Evolutionary conservation across 1,140 invertebrate genomes (phyloP), one percentile per base, ranked within the genome.

Genomic region (Pristionchus pacificus): DNA sequence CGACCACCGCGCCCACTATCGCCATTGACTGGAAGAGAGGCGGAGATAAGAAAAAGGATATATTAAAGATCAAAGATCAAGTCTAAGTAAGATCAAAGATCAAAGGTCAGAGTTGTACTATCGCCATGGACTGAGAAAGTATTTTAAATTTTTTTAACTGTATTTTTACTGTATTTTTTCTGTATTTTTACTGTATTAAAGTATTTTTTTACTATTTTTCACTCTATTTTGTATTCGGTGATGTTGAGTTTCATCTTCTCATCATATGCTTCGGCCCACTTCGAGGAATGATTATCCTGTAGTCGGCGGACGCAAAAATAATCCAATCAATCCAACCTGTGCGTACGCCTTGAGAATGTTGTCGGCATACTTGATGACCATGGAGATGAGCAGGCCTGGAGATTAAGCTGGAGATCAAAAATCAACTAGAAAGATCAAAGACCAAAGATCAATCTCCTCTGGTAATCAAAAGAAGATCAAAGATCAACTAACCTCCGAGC

Each of bases 351-450:
- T 96, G 2, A 96, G 86, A 80, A 97, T 95, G 84, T 96, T 96
- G 84, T 96, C 94, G 1, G 94, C 93, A 85, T 95, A 95, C 86
- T 96, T 97, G 10, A 97, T 93, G 2, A 97, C 94, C 77, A 96
- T 89, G 1, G 93, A 93, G 14, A 96, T 93, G 24, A 96, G 88
- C 0, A 97, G 86, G n/a, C n/a, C n/a, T n/a, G n/a, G n/a, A n/a
- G n/a, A n/a, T n/a, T n/a, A n/a, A n/a, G n/a, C n/a, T n/a, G n/a
- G n/a, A n/a, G n/a, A n/a, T n/a, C n/a, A n/a, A n/a, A n/a, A n/a
- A n/a, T n/a, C n/a, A n/a, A n/a, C n/a, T n/a, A n/a, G n/a, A n/a
- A n/a, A n/a, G n/a, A n/a, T n/a, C n/a, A n/a, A n/a, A n/a, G n/a
- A n/a, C n/a, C n/a, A n/a, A n/a, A n/a, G n/a, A n/a, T n/a, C n/a